Conservation (phyloP, 2,888 invertebrate species). For the Nomada fucata region DNA sequence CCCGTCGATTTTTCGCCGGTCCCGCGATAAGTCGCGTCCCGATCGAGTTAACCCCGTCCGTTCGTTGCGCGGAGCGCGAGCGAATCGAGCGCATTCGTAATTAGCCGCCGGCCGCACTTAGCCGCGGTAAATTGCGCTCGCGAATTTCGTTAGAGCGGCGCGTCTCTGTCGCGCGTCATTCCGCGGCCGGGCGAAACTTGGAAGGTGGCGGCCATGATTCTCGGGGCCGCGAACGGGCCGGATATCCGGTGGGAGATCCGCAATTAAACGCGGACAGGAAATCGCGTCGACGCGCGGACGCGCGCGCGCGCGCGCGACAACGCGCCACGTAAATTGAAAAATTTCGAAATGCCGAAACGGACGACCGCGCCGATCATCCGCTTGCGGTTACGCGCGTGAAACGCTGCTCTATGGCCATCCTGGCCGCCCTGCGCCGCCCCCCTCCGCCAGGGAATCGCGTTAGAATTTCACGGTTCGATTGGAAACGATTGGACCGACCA, state of each 20-base stretch:
- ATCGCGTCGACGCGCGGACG: conserved; percentile 33
- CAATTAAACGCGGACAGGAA: conserved; percentile 61
- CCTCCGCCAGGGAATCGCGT: conserved; percentile 36
- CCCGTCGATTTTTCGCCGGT: conserved; percentile 13
- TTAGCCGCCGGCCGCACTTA: conserved; percentile 74
- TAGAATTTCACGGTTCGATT: conserved; percentile 44
- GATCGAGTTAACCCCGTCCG: conserved; percentile 60
- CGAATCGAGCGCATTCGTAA: conserved; percentile 64
- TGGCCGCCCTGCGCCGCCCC: background rate
- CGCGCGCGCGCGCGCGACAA: conserved; percentile 21
- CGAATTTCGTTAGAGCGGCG: conserved; percentile 77
- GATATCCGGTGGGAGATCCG: conserved; percentile 55
- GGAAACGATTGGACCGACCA: conserved; percentile 37
- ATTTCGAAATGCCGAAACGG: conserved; percentile 48
- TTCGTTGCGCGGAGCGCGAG: conserved; percentile 24
- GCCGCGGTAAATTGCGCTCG: conserved; percentile 77
- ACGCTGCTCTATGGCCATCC: conserved; percentile 18
- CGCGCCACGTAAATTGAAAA: conserved; percentile 58
- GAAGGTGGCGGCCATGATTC: conserved; percentile 49
- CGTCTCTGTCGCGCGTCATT: conserved; percentile 50
- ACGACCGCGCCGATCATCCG: conserved; percentile 58
- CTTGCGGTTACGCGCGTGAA: conserved; percentile 48
- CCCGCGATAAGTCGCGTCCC: conserved; percentile 44
- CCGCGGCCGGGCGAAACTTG: conserved; percentile 32
- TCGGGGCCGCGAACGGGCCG: conserved; percentile 35